phyloP scores from a whole-genome alignment of 2,113 vertebrate genomes.

The Microcebus jonahi region DNA sequence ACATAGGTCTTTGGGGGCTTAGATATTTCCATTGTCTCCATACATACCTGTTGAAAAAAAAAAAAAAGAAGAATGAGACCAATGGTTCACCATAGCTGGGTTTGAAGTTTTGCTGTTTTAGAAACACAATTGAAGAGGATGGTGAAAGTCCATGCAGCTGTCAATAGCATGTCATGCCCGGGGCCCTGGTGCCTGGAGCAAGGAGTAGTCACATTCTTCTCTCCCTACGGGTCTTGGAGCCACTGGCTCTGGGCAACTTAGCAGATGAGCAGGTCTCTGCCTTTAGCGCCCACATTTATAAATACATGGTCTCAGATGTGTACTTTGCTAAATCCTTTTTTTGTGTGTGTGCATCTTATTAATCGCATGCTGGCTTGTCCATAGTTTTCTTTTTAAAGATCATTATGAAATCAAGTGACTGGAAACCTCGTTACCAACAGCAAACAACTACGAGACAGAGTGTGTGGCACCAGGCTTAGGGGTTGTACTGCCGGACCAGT shows the following conservation, averaged over 20 bases:
- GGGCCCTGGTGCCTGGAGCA: rapidly evolving
- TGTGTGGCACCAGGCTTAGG: rapidly evolving
- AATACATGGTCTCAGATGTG: rapidly evolving
- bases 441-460: neutral
- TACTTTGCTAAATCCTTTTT: neutral
- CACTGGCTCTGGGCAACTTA: rapidly evolving
- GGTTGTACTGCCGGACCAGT: too few species aligned
- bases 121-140: neutral
- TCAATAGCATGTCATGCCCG: rapidly evolving
- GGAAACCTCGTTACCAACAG: neutral
- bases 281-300: rapidly evolving
- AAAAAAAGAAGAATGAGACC: neutral
- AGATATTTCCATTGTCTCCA: neutral
- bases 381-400: neutral
- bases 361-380: neutral
- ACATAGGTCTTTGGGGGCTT: conserved; percentile 39
- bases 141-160: rapidly evolving
- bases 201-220: neutral
- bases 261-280: neutral
- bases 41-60: neutral
- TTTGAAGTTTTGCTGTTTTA: neutral
- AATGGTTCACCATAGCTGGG: rapidly evolving
- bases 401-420: neutral
- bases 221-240: rapidly evolving
- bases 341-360: neutral